Evolutionary conservation across 2,113 vertebrate genomes (phyloP), one percentile per base, ranked within the genome.

Genomic region (Polypterus bichir): DNA sequence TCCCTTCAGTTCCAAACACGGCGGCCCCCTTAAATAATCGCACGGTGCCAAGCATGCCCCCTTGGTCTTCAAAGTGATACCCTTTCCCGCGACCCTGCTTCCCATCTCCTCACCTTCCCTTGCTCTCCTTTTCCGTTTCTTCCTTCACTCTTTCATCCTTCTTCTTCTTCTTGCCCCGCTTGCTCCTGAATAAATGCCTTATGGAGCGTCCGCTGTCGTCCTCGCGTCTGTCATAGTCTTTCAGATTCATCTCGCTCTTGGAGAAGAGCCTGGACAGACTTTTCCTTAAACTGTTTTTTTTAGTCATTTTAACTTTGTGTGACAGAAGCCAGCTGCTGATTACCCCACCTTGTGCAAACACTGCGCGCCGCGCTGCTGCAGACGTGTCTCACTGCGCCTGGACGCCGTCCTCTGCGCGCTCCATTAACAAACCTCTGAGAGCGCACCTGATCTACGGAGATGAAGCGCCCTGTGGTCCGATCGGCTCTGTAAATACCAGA

Each of bases 241-340:
- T 59, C 44, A 69, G 57, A 54, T 54, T 60, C 2, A 7, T 8
- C 9, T 70, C 68, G 9, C 68, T 65, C 44, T 53, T 64, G 7
- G 74, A 67, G 64, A 66, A 69, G 3, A 72, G 45, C 11, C 44
- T 60, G 3, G 61, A 47, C 3, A 65, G 47, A 4, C 64, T 62
- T 6, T 62, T 63, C 27, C 48, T 57, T 44, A 71, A 47, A n/a
- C 64, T 58, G 46, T 27, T 58, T 49, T 64, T 71, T 46, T 65
- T 67, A 5, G 44, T 8, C 7, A 46, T 52, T 0, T 27, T 27
- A 27, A 27, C 27, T 27, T 27, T 27, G 27, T 27, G 27, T 27
- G 27, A 27, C 27, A 27, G 27, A 27, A 27, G 49, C 9, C 49
- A 51, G 49, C 49, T 51, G 49, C 9, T 9, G 49, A 27, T 9